Evolutionary conservation across 1,140 invertebrate genomes (phyloP), one percentile per base, ranked within the genome.

Genomic region (Goniozus legneri): DNA sequence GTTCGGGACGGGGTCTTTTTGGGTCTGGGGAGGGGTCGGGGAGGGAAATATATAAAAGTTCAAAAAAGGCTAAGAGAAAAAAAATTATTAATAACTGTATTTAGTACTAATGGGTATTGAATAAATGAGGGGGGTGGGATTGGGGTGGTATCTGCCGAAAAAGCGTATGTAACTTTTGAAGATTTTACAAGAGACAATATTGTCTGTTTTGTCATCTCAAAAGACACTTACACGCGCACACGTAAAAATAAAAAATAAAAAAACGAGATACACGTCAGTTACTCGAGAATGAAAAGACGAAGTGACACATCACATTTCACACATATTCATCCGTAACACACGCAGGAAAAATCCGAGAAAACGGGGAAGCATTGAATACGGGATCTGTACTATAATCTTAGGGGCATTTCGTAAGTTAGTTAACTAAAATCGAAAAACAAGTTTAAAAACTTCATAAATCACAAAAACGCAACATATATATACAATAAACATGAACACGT

Each of bases 361-460:
- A 38, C 8, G 13, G 16, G 12, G 4, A 38, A 38, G 19, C 32
- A 33, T 13, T 8, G 3, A 33, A 33, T 19, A 42, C 34, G 52
- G 50, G 60, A 55, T 68, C 53, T 60, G 54, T 60, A 62, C 47
- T 59, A 67, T 60, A 57, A 62, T 60, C 48, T 65, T 64, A 64
- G 64, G 58, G 58, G 52, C 62, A 62, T 65, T 66, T 54, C 51
- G 45, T 62, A 62, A 61, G 44, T 60, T 62, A 60, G 50, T 60
- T 58, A 58, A 52, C 44, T 44, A 39, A 52, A 47, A 55, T 18
- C 3, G 7, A 14, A 47, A 30, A 33, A 14, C 7, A 33, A 7
- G 24, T 7, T 27, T 27, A 12, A 8, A 31, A 20, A n/a, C n/a
- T n/a, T n/a, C n/a, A n/a, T n/a, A n/a, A n/a, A n/a, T n/a, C n/a